A percentile compares a stretch with the other conserved stretches of the same genome.
Evolutionary conservation across 2,797 vertebrate genomes (phyloP).

Genomic region (Myripristis murdjan): DNA sequence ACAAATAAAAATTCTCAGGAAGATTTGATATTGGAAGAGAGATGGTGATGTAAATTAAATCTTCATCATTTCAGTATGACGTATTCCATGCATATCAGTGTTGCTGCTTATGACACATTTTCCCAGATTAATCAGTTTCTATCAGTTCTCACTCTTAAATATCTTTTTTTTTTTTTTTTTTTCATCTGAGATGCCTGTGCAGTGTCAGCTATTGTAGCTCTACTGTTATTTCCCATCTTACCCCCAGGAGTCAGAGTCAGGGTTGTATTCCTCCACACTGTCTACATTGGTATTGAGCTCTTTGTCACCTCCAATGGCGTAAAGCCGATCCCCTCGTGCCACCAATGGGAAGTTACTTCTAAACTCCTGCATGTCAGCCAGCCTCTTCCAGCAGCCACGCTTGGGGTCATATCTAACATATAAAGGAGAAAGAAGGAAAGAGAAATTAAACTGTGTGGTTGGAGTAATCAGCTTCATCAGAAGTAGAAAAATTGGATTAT

Average conservation of each 20-base stretch:
- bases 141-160: not conserved
- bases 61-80: too few relatives aligned
- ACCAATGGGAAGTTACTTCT: conserved; percentile 84
- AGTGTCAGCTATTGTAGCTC: not conserved
- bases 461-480: too few relatives aligned
- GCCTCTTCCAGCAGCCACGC: conserved; percentile 75
- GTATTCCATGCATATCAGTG: too few relatives aligned
- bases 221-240: conserved; percentile 40
- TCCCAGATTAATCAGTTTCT: not conserved
- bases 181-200: not conserved
- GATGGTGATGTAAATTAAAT: too few relatives aligned
- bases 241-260: conserved; percentile 83
- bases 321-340: conserved; percentile 65
- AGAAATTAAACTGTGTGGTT: not conserved
- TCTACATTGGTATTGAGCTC: conserved; percentile 81
- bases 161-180: too few relatives aligned
- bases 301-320: conserved; percentile 85
- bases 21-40: too few relatives aligned
- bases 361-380: conserved; percentile 83
- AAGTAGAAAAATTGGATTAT: not conserved
- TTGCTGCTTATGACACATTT: too few relatives aligned
- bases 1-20: too few relatives aligned
- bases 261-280: conserved; percentile 84
- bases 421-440: not conserved
- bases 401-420: conserved; percentile 79